Conservation (phyloP, 2,113 vertebrate genomes). For the Protomyctophum bolini region DNA sequence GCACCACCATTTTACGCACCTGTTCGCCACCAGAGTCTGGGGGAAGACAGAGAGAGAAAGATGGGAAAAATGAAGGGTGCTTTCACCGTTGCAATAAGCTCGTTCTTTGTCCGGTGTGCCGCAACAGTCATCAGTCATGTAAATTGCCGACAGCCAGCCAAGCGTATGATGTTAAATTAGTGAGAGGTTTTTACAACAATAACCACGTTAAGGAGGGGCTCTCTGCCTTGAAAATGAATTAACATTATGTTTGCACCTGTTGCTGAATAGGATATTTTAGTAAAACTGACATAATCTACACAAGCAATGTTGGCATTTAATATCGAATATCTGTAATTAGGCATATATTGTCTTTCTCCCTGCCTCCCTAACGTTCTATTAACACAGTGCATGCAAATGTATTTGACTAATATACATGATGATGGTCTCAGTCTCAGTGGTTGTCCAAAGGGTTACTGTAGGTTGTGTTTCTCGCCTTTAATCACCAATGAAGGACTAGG, state of each 20-base stretch:
- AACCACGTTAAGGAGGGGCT: neutral
- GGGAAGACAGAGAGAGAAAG: conserved; percentile 32
- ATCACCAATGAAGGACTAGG: too few relatives aligned
- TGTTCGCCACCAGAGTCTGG: conserved; percentile 45
- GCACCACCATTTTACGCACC: conserved; percentile 54
- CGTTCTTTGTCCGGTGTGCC: conserved; percentile 33
- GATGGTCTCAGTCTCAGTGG: too few relatives aligned
- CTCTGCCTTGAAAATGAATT: conserved; percentile 5
- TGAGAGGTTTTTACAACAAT: neutral
- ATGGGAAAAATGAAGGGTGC: conserved; percentile 1
- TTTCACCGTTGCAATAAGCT: conserved; percentile 31
- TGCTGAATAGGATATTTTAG: conserved; percentile 2
- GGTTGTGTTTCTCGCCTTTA: too few relatives aligned
- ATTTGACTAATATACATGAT: too few relatives aligned
- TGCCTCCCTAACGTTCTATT: neutral
- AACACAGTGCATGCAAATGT: neutral
- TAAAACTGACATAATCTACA: neutral
- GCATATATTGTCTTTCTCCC: neutral
- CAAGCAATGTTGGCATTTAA: neutral
- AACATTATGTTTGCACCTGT: conserved; percentile 3
- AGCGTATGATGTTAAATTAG: conserved; percentile 11
- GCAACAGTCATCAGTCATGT: conserved; percentile 6
- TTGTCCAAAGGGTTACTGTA: too few relatives aligned
- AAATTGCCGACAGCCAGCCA: conserved; percentile 21
- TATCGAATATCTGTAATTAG: neutral